Evolutionary conservation across 2,888 invertebrate genomes (phyloP).

Genomic region (Drosophila sordidapex): DNA sequence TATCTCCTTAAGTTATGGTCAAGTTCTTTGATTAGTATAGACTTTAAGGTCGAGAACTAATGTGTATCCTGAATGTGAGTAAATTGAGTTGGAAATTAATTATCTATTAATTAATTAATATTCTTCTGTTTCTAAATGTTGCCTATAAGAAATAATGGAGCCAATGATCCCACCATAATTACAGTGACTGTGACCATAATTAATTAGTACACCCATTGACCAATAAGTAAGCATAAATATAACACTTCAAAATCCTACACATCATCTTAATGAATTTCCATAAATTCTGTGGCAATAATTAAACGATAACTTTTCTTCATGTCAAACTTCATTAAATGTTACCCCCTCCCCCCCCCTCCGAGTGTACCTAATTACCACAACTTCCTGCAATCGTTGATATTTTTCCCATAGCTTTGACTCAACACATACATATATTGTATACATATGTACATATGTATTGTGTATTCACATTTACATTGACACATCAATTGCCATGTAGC

Average conservation of each 20-base stretch:
- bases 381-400: slow-evolving; percentile 25
- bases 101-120: background rate
- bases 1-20: background rate
- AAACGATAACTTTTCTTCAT: slow-evolving; percentile 64
- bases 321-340: slow-evolving; percentile 66
- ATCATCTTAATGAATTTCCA: slow-evolving; percentile 72
- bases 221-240: slow-evolving; percentile 34
- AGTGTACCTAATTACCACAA: slow-evolving; percentile 62
- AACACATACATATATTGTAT: background rate
- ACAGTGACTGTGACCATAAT: slow-evolving; percentile 1
- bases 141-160: background rate
- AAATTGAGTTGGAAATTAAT: background rate
- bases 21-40: background rate
- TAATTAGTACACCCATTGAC: slow-evolving; percentile 19
- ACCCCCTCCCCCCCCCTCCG: slow-evolving; percentile 10
- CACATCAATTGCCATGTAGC: slow-evolving; percentile 61
- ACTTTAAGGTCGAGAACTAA: background rate
- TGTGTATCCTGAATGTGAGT: background rate
- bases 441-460: background rate
- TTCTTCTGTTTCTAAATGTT: background rate
- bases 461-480: slow-evolving; percentile 33
- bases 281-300: slow-evolving; percentile 75
- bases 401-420: slow-evolving; percentile 43
- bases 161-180: slow-evolving; percentile 16
- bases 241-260: slow-evolving; percentile 31